Evolutionary conservation across 30 jellyfish, hydroid and myxozoan species (phyloP).

Genomic region (Aurelia aurita complex sp. Pacific): DNA sequence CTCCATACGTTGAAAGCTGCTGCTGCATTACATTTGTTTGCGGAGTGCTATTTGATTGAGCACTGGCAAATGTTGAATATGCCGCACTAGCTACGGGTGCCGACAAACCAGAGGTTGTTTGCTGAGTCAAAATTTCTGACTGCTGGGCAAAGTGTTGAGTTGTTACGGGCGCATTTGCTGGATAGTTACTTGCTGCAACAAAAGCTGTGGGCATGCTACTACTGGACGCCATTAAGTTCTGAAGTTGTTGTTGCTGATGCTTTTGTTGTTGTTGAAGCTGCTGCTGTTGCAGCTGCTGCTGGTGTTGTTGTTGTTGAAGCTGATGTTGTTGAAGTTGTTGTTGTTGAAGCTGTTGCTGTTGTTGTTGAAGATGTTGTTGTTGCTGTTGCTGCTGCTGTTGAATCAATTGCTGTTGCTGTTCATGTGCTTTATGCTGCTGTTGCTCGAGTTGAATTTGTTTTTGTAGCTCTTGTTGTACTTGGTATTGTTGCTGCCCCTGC

Average conservation of each 20-base stretch:
- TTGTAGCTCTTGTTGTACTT: not conserved
- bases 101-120: not conserved
- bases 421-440: not conserved
- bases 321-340: not conserved
- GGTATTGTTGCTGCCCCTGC: not conserved
- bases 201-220: not conserved
- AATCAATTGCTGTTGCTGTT: constrained; percentile 1
- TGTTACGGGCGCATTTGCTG: not conserved
- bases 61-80: not conserved
- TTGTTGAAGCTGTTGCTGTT: constrained; percentile 9
- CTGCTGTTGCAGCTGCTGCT: not conserved
- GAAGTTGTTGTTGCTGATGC: not conserved
- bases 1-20: not conserved
- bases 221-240: not conserved
- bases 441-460: not conserved
- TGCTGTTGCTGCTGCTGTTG: constrained; percentile 12
- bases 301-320: not conserved
- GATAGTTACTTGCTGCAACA: not conserved
- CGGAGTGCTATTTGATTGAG: not conserved
- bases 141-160: not conserved
- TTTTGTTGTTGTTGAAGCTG: not conserved
- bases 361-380: constrained; percentile 17
- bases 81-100: not conserved
- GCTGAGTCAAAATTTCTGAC: not conserved
- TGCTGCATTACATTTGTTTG: not conserved